Percentiles rank a stretch among this genome's conserved stretches.
These are phyloP conservation scores for Pogona vitticeps DNA, from an alignment of 2,113 vertebrate species.

Conservation along the genomic window DNA sequence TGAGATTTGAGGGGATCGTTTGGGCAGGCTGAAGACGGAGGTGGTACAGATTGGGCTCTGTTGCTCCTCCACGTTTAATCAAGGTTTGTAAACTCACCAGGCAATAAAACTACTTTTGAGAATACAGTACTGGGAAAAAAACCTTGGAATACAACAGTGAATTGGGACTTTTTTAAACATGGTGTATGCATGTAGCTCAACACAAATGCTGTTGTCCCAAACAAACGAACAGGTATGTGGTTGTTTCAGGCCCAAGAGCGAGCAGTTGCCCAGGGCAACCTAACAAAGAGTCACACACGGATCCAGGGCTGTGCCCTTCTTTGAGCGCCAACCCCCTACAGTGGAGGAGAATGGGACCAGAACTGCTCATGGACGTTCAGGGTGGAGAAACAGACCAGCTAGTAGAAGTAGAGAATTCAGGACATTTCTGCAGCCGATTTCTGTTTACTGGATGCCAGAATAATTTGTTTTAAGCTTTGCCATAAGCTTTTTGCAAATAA, in stretches of 20 bases:
- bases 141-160: fast-evolving
- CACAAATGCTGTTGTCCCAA: background rate
- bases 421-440: background rate
- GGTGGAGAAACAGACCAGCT: background rate
- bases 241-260: slow-evolving; percentile 26
- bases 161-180: background rate
- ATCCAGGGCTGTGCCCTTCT: background rate
- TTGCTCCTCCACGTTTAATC: background rate
- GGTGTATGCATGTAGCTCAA: background rate
- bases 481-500: background rate
- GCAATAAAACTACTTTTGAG: too few relatives aligned
- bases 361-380: background rate
- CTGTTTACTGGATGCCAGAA: background rate
- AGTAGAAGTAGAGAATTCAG: background rate
- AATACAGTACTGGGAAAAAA: too few relatives aligned
- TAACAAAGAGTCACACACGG: slow-evolving; percentile 53
- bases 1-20: background rate
- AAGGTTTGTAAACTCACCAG: background rate
- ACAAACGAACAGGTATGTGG: slow-evolving; percentile 16
- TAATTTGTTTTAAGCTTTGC: background rate
- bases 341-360: background rate
- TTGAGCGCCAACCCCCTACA: slow-evolving; percentile 6
- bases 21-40: background rate
- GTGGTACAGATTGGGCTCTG: background rate
- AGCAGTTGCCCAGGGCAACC: slow-evolving; percentile 40